phyloP scores from a whole-genome alignment of 37 sponge, comb jelly and placozoan genomes.

The Spongia lamella region DNA sequence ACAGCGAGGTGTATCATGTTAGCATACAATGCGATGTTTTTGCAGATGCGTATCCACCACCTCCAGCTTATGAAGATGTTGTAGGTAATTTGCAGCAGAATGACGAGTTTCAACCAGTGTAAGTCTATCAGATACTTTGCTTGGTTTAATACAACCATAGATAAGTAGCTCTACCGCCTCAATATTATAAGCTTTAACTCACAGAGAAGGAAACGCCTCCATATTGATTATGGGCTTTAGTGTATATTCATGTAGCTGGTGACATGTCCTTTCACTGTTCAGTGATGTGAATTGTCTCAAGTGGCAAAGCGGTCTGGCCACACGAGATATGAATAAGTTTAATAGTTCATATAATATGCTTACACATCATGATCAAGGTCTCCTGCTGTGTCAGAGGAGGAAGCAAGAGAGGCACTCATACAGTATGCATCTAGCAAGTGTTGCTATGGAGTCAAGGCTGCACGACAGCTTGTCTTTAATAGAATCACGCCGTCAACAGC shows the following conservation, averaged over 20 bases:
- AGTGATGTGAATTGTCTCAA: too few species aligned
- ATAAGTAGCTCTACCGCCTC: too few species aligned
- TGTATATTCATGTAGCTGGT: too few species aligned
- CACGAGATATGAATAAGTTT: too few species aligned
- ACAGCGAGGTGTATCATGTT: background rate
- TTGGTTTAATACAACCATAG: too few species aligned
- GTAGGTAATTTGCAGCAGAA: background rate
- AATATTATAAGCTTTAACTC: too few species aligned
- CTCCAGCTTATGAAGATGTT: constrained; percentile 19
- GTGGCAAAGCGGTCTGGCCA: too few species aligned
- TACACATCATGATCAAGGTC: constrained; percentile 9
- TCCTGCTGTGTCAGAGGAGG: constrained; percentile 60
- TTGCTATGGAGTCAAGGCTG: constrained; percentile 74
- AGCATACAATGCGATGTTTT: background rate
- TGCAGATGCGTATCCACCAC: constrained; percentile 7
- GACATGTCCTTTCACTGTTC: too few species aligned
- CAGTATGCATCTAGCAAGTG: constrained; percentile 38
- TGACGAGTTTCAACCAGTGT: background rate
- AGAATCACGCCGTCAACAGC: constrained; percentile 70
- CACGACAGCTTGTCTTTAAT: constrained; percentile 53
- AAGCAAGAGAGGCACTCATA: constrained; percentile 55
- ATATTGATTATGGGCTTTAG: too few species aligned
- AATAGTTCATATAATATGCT: background rate
- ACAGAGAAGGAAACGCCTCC: too few species aligned
- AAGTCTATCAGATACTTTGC: too few species aligned